Evolutionary conservation across 2,113 vertebrate species (phyloP).

Genomic region (Tauraco erythrolophus): DNA sequence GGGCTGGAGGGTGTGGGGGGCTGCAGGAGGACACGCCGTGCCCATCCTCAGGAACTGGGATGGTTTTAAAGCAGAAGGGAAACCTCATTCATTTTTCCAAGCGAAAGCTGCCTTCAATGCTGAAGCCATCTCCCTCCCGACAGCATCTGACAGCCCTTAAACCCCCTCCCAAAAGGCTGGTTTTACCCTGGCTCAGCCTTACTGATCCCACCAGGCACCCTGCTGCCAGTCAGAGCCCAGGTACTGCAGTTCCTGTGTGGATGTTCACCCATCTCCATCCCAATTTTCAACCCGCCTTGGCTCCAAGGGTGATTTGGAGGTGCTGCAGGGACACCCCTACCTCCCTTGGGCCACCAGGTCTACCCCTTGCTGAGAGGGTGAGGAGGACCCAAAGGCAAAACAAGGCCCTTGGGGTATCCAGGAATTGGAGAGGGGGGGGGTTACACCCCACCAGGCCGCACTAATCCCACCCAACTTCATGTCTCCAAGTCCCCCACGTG

Average conservation of each 20-base stretch:
- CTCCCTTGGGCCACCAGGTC: background rate
- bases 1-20: rapidly evolving
- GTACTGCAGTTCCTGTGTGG: rapidly evolving
- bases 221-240: rapidly evolving
- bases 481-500: rapidly evolving
- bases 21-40: rapidly evolving
- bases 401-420: background rate
- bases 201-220: background rate
- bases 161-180: background rate
- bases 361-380: background rate
- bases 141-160: background rate
- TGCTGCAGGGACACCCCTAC: rapidly evolving
- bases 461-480: rapidly evolving
- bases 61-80: background rate
- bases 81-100: background rate
- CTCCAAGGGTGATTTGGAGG: background rate
- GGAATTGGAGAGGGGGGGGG: background rate
- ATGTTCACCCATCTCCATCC: background rate
- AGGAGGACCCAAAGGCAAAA: background rate
- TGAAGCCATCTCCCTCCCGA: background rate
- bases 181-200: background rate
- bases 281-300: rapidly evolving
- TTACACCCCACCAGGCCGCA: background rate
- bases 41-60: background rate
- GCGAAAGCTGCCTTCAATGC: background rate